These are phyloP conservation scores for Catostomus latipinnis DNA, from an alignment of 2,797 vertebrate species.

Conservation along the genomic window DNA sequence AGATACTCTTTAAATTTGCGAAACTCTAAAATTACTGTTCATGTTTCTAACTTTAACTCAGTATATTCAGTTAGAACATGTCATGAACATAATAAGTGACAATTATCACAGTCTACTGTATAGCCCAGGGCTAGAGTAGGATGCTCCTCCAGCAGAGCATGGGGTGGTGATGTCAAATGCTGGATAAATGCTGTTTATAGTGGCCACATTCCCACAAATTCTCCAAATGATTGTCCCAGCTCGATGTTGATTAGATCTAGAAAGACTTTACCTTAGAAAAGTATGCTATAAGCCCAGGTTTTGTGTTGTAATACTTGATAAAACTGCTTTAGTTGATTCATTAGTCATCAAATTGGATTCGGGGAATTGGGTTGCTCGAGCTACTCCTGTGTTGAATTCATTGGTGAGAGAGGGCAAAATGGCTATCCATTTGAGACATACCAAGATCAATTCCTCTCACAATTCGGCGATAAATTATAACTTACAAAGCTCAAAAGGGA, in stretches of 20 bases:
- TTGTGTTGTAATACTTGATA: slow-evolving; percentile 30
- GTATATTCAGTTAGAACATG: neutral
- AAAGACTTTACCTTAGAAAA: slow-evolving; percentile 38
- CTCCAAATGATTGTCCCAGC: slow-evolving; percentile 18
- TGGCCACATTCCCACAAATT: slow-evolving; percentile 26
- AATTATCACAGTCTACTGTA: neutral
- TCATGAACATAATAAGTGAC: neutral
- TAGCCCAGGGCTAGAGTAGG: neutral
- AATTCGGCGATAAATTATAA: slow-evolving; percentile 44
- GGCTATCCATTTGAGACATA: slow-evolving; percentile 21
- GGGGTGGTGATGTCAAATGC: slow-evolving; percentile 1
- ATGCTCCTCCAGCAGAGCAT: neutral
- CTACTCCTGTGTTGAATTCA: slow-evolving; percentile 12
- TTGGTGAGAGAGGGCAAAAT: slow-evolving; percentile 30
- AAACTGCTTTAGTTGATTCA: slow-evolving; percentile 40
- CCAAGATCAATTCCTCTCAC: slow-evolving; percentile 43
- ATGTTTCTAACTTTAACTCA: too few species aligned
- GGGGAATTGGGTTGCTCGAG: slow-evolving; percentile 32
- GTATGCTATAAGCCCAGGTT: slow-evolving; percentile 33
- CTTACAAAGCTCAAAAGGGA: slow-evolving; percentile 31
- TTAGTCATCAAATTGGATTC: slow-evolving; percentile 41
- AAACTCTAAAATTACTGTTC: too few species aligned
- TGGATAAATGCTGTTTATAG: slow-evolving; percentile 22
- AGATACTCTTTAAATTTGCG: too few species aligned
- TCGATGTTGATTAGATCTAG: slow-evolving; percentile 28